Base-by-base conservation (phyloP, 2,113 vertebrate genomes). In the Anser cygnoides region DNA sequence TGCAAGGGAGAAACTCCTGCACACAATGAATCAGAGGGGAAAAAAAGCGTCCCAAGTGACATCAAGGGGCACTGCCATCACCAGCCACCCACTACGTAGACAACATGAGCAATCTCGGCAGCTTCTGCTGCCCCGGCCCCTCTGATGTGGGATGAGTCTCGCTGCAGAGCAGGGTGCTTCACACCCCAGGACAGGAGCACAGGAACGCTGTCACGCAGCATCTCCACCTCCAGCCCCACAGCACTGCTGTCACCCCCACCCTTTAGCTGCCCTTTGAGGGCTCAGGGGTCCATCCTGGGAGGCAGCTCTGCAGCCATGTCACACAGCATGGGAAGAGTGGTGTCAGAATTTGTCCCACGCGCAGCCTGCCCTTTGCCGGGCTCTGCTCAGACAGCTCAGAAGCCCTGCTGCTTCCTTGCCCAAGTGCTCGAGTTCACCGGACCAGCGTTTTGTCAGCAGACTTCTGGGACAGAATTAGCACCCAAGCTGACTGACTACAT, bases 361-460 rank as follows among this genome's bases (percentile, higher is more conserved):
- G 0, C 1, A 35, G 31, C 75, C 43, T 44, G 29, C 59, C 37
- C n/a, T 3, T 11, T n/a, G 4, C 37, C 6, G 28, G 8, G 37
- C 33, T 65, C 31, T 43, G 70, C 62, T 5, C 57, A 20, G 29
- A 50, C 68, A 49, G 50, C 80, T 25, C 54, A 15, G 39, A 31
- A 50, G 18, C 20, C 29, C n/a, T 7, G 0, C n/a, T 59, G 39
- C 50, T 35, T 57, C 41, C 68, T 28, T n/a, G 11, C 10, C 49
- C 5, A 0, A 33, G 54, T 6, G 9, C 72, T 28, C 12, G 54
- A 12, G 21, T 15, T 35, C 13, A n/a, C 49, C 39, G 54, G 26
- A 54, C 17, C 12, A 1, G 0, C 0, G 31, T 0, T 12, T 1
- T 28, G 7, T 43, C 73, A 20, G 77, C 75, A 46, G 58, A 9